These are phyloP conservation scores for Intellagama lesueurii DNA, from an alignment of 2,797 vertebrate genomes.

Conservation along the genomic window DNA sequence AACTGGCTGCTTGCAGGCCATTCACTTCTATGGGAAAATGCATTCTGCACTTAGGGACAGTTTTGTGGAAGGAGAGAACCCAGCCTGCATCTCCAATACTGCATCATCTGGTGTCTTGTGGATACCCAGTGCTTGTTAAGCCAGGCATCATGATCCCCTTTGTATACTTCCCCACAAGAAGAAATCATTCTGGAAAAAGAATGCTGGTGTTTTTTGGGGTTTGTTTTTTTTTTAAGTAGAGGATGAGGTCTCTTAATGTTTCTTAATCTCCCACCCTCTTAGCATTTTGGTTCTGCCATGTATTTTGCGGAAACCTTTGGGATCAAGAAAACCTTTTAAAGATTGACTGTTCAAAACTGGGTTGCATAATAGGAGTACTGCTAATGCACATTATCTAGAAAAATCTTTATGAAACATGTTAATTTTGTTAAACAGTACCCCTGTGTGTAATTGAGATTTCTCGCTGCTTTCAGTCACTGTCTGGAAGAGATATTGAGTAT, in stretches of 20 bases:
- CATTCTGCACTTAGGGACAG: background rate
- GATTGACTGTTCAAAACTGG: background rate
- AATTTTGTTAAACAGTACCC: background rate
- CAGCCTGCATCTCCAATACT: background rate
- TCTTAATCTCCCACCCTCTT: background rate
- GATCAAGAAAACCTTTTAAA: background rate
- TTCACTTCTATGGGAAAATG: background rate
- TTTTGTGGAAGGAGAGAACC: background rate
- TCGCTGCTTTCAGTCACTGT: slow-evolving; percentile 83
- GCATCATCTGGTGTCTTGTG: background rate
- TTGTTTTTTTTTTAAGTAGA: background rate
- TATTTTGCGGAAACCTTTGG: background rate
- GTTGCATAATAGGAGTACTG: background rate
- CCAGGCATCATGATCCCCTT: no score
- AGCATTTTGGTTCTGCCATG: background rate
- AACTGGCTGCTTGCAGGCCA: no score
- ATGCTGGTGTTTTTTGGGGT: background rate
- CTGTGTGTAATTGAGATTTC: slow-evolving; percentile 16
- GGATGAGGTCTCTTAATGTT: background rate
- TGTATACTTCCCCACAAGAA: background rate
- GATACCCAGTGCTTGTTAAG: no score
- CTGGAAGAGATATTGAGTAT: slow-evolving; percentile 88
- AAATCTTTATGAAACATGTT: background rate
- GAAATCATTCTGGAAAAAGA: background rate
- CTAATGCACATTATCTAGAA: background rate